Percentiles rank a stretch among this genome's conserved stretches.
These are phyloP conservation scores for Anoplophora glabripennis DNA, from an alignment of 1,140 invertebrate genomes.

Conservation along the genomic window DNA sequence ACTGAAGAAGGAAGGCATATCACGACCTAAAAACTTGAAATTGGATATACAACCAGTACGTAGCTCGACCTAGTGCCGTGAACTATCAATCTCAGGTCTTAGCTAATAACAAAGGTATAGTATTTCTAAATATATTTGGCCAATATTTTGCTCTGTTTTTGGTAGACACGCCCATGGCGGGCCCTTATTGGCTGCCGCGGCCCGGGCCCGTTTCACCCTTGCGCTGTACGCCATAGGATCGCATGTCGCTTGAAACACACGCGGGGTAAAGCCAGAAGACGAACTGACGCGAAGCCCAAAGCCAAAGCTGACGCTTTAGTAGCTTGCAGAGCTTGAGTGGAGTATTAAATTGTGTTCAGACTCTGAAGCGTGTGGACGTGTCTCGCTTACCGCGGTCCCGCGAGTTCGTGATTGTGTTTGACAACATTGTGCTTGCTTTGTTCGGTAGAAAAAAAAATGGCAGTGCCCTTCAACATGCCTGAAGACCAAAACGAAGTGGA, in stretches of 20 bases:
- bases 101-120: slow-evolving; percentile 31
- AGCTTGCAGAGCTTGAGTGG: slow-evolving; percentile 4
- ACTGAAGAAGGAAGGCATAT: too few species aligned
- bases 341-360: slow-evolving; percentile 24
- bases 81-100: slow-evolving; percentile 2
- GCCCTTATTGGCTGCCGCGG: slow-evolving; percentile 29
- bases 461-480: slow-evolving; percentile 49
- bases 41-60: too few species aligned
- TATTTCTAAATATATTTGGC: slow-evolving; percentile 36
- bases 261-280: slow-evolving; percentile 25
- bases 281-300: slow-evolving; percentile 4
- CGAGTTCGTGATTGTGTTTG: slow-evolving; percentile 25
- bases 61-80: slow-evolving; percentile 10
- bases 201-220: slow-evolving; percentile 27
- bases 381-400: slow-evolving; percentile 11
- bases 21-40: too few species aligned
- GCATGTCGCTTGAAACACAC: slow-evolving; percentile 6
- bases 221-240: not conserved
- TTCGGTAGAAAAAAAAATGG: slow-evolving; percentile 39
- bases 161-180: slow-evolving; percentile 38
- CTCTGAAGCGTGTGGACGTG: slow-evolving; percentile 27
- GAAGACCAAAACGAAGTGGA: slow-evolving; percentile 42
- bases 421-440: slow-evolving; percentile 14
- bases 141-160: slow-evolving; percentile 43
- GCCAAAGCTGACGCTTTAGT: slow-evolving; percentile 6